These are phyloP conservation scores for Phalanger gymnotis DNA, from an alignment of 2,797 vertebrate genomes.

Conservation along the genomic window DNA sequence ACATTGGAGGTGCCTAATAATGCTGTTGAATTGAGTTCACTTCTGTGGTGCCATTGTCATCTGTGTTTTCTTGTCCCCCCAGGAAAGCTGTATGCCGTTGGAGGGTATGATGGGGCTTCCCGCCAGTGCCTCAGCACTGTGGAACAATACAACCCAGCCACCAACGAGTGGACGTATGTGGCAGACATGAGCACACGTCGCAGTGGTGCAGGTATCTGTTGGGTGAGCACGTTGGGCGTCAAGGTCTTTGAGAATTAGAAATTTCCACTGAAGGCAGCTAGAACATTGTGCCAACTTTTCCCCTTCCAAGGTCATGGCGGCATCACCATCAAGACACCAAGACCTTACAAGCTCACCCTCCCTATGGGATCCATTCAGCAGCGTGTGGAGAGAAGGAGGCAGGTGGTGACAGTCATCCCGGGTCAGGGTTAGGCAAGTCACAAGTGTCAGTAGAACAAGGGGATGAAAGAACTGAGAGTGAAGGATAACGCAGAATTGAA, in stretches of 20 bases:
- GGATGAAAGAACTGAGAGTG: neutral
- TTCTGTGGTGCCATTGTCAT: neutral
- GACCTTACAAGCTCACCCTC: neutral
- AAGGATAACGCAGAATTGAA: neutral
- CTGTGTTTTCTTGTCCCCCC: slow-evolving; percentile 56
- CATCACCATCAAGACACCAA: neutral
- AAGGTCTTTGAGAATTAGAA: neutral
- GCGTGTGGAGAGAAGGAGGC: neutral
- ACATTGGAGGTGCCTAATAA: neutral
- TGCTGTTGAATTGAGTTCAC: neutral
- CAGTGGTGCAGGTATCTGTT: slow-evolving; percentile 93
- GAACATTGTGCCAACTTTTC: neutral
- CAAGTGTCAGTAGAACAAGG: neutral
- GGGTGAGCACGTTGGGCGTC: neutral
- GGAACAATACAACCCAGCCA: slow-evolving; percentile 93
- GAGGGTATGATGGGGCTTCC: slow-evolving; percentile 95
- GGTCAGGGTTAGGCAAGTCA: neutral
- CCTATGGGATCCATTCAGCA: neutral
- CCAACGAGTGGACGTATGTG: slow-evolving; percentile 94
- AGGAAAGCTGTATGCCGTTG: slow-evolving; percentile 97
- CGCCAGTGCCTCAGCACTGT: slow-evolving; percentile 97
- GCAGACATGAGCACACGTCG: slow-evolving; percentile 97
- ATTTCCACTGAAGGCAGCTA: neutral
- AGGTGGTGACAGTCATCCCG: neutral
- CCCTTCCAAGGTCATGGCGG: neutral